Evolutionary conservation across 92 coral and sea anemone genomes (phyloP).

Genomic region (Blastomussa wellsi): DNA sequence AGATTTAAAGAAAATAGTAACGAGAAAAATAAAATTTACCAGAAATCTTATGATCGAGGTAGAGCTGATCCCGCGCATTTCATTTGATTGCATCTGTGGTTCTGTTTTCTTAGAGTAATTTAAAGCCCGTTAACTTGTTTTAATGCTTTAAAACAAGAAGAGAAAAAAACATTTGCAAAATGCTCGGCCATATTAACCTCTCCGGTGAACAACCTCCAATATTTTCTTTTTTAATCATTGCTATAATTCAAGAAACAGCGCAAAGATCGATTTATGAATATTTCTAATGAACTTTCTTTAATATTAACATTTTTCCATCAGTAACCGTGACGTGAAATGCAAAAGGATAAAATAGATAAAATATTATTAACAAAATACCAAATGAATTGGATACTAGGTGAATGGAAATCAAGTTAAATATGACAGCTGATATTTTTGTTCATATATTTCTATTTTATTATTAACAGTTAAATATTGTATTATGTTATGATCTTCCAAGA

Average conservation of each 20-base stretch:
- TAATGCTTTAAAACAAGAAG: neutral
- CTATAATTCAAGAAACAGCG: neutral
- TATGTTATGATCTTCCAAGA: neutral
- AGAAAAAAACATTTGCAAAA: too few species aligned
- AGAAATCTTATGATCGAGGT: too few species aligned
- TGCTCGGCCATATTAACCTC: neutral
- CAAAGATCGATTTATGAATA: neutral
- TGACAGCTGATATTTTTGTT: neutral
- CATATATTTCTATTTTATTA: neutral
- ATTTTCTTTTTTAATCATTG: neutral
- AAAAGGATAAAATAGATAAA: neutral
- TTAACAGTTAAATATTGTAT: neutral
- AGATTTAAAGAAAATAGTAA: neutral
- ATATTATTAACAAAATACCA: neutral
- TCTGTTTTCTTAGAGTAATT: neutral
- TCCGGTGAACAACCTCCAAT: neutral
- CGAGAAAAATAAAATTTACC: too few species aligned
- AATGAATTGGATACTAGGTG: neutral
- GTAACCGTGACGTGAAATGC: neutral
- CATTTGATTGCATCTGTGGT: neutral
- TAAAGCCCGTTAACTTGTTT: neutral
- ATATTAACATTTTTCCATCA: neutral
- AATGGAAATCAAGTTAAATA: neutral
- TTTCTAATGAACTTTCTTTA: neutral
- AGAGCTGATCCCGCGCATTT: too few species aligned